phyloP scores from a whole-genome alignment of 1,140 invertebrate species.

The Anagrus nilaparvatae region DNA sequence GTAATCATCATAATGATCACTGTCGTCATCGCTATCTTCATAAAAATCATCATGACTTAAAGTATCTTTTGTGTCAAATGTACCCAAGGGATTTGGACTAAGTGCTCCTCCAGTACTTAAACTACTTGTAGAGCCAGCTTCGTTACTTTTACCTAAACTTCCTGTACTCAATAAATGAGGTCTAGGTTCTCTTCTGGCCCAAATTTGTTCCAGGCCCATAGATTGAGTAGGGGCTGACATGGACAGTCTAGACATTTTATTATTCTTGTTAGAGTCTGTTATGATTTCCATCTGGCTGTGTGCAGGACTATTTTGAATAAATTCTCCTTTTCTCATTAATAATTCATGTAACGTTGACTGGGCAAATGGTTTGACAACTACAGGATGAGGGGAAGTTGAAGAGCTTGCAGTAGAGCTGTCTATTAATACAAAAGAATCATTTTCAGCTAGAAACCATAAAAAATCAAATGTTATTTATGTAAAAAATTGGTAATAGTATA shows the following conservation, averaged over 20 bases:
- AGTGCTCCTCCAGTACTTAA: conserved; percentile 70
- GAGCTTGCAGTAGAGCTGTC: conserved; percentile 40
- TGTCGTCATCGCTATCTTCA: conserved; percentile 62
- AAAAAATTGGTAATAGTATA: conserved; percentile 1
- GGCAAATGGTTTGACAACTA: conserved; percentile 21
- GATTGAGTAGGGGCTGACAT: conserved; percentile 72
- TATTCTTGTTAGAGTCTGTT: conserved; percentile 30
- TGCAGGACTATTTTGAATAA: conserved; percentile 36
- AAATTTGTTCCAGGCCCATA: conserved; percentile 69
- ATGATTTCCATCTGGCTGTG: conserved; percentile 33
- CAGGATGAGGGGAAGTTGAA: conserved; percentile 34
- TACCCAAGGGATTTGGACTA: conserved; percentile 56
- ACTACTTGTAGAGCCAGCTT: conserved; percentile 80
- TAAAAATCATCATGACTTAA: conserved; percentile 74
- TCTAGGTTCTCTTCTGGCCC: conserved; percentile 72
- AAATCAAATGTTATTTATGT: no score
- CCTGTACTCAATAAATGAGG: conserved; percentile 79
- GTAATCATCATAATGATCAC: conserved; percentile 77
- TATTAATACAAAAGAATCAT: no score
- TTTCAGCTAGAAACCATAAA: no score
- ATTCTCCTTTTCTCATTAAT: conserved; percentile 49
- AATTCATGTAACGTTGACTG: conserved; percentile 54
- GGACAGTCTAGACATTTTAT: conserved; percentile 55
- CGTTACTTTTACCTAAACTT: conserved; percentile 53
- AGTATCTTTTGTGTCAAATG: conserved; percentile 63